Conservation (phyloP, 2,888 invertebrate genomes). For the Eupithecia subumbrata region DNA sequence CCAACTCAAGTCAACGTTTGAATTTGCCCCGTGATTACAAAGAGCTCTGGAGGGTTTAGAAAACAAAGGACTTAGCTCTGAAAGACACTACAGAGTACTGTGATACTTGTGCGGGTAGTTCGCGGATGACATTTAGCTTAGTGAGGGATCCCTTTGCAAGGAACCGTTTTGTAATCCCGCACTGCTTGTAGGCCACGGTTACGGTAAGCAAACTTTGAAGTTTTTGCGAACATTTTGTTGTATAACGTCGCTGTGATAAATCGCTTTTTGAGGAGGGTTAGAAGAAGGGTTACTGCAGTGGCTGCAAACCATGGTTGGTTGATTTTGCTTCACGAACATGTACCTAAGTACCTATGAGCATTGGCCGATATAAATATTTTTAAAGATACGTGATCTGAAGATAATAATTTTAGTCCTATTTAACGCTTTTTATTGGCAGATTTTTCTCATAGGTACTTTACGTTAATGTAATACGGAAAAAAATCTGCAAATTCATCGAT, state of each 20-base stretch:
- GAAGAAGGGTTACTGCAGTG: neutral
- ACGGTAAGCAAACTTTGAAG: slow-evolving; percentile 9
- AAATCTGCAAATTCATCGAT: neutral
- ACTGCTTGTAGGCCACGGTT: slow-evolving; percentile 10
- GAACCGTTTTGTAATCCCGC: slow-evolving; percentile 26
- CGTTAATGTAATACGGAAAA: no score
- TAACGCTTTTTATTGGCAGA: no score
- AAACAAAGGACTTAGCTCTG: slow-evolving; percentile 77
- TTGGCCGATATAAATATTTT: no score
- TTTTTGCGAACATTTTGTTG: neutral
- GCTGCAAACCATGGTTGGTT: neutral
- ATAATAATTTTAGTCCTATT: no score
- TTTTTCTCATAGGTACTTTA: no score
- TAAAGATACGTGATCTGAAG: no score
- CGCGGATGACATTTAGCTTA: slow-evolving; percentile 71
- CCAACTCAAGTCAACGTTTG: slow-evolving; percentile 37
- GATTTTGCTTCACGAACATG: neutral
- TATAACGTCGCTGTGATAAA: slow-evolving; percentile 4
- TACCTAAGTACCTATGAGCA: neutral
- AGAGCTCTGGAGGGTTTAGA: slow-evolving; percentile 69
- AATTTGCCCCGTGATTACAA: slow-evolving; percentile 73
- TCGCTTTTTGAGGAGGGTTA: neutral
- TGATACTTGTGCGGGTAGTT: slow-evolving; percentile 69
- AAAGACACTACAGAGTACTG: slow-evolving; percentile 68
- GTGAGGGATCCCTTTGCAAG: slow-evolving; percentile 57